A percentile compares a stretch with the other conserved stretches of the same genome.
Evolutionary conservation across 2,888 invertebrate species (phyloP).

Genomic region (Lithophane semibrunnea): DNA sequence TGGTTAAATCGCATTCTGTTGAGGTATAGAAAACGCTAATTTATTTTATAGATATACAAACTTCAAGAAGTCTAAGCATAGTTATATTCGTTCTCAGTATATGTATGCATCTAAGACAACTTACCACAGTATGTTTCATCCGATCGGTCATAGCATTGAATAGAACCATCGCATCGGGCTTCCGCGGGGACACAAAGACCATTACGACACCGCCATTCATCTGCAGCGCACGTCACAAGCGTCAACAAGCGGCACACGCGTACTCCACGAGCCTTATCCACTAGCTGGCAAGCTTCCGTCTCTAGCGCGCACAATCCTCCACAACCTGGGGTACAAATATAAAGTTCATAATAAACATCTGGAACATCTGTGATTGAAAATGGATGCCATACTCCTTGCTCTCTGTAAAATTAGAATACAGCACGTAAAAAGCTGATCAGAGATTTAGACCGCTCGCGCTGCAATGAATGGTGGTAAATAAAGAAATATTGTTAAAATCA

Average conservation of each 20-base stretch:
- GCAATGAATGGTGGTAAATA: background rate
- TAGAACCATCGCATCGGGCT: constrained; percentile 93
- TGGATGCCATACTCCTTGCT: background rate
- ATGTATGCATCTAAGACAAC: constrained; percentile 62
- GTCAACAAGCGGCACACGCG: constrained; percentile 91
- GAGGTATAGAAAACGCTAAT: constrained; percentile 60
- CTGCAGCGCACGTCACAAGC: constrained; percentile 90
- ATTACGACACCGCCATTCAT: constrained; percentile 94
- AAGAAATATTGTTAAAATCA: background rate
- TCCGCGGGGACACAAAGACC: constrained; percentile 92
- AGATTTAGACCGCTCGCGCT: background rate
- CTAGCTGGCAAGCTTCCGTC: constrained; percentile 91
- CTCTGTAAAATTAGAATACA: background rate
- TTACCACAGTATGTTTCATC: constrained; percentile 94
- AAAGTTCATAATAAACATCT: background rate
- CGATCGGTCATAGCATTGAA: constrained; percentile 94
- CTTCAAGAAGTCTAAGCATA: background rate
- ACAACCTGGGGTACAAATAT: constrained; percentile 85
- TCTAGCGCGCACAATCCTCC: constrained; percentile 92
- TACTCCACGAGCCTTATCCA: constrained; percentile 88
- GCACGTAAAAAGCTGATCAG: background rate
- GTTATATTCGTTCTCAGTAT: background rate
- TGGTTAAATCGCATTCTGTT: constrained; percentile 92
- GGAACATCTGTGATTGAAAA: background rate
- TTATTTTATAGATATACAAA: constrained; percentile 1